Conservation (phyloP, 2,113 vertebrate genomes). For the Turdus rufiventris region DNA sequence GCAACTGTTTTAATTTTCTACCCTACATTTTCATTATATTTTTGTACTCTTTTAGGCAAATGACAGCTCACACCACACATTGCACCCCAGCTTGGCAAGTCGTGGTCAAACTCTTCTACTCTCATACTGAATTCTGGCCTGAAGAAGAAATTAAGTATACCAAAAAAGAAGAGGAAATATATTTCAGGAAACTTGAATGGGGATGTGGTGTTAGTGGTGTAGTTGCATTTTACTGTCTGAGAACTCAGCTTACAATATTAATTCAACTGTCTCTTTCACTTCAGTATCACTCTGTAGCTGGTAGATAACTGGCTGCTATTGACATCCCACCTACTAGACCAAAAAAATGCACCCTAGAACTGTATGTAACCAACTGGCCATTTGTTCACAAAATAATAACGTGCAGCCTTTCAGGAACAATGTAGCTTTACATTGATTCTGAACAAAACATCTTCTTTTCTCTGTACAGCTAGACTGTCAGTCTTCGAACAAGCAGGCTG, state of each 20-base stretch:
- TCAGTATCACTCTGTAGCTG: neutral
- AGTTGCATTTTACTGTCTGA: neutral
- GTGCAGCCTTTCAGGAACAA: neutral
- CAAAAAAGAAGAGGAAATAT: neutral
- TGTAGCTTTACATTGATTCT: neutral
- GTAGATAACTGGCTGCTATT: neutral
- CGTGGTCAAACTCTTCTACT: neutral
- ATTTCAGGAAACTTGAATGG: neutral
- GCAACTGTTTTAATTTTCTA: neutral
- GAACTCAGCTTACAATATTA: neutral
- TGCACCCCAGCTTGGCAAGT: neutral
- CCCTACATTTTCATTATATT: neutral
- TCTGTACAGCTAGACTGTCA: neutral
- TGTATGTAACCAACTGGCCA: neutral
- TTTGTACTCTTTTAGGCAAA: neutral
- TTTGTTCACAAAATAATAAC: conserved; percentile 27
- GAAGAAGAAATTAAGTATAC: neutral
- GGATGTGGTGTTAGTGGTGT: neutral
- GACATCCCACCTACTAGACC: neutral
- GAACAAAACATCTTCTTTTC: neutral
- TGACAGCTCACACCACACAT: neutral
- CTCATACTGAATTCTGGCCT: neutral
- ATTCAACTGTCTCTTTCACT: neutral
- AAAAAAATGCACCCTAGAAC: neutral
- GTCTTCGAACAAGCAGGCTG: neutral